Evolutionary conservation across 2,113 vertebrate species (phyloP).

Genomic region (Cyanistes caeruleus): DNA sequence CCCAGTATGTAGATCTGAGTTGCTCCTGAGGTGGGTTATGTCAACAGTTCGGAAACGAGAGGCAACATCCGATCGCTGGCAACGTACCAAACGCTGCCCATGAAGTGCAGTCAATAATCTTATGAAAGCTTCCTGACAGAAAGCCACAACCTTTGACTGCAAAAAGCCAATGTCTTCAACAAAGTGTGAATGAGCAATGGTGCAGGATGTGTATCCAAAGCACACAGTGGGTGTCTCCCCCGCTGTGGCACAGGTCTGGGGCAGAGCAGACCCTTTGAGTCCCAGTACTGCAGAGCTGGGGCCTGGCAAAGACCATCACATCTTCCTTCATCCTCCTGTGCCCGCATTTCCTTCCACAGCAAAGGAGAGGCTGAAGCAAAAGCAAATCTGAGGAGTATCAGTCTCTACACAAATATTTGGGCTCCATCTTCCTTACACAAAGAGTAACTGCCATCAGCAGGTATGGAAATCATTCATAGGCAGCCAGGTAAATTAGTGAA

Average conservation of each 20-base stretch:
- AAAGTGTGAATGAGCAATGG: neutral
- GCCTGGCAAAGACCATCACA: neutral
- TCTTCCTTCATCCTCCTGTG: neutral
- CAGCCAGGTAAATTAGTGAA: neutral
- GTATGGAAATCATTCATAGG: neutral
- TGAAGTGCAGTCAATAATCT: neutral
- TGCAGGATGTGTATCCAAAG: neutral
- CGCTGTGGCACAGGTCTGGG: fast-evolving
- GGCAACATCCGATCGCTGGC: fast-evolving
- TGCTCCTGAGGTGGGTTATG: neutral
- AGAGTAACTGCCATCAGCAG: neutral
- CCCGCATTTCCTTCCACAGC: neutral
- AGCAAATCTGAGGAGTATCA: neutral
- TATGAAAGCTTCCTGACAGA: neutral
- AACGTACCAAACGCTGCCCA: fast-evolving
- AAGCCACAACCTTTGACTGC: neutral
- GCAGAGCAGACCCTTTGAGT: neutral
- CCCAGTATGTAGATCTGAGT: fast-evolving
- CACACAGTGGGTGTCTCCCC: fast-evolving
- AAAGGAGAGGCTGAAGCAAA: neutral
- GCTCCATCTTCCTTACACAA: neutral
- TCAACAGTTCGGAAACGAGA: neutral
- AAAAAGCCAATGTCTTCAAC: neutral
- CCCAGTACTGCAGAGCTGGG: neutral
- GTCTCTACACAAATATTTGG: neutral